phyloP scores from a whole-genome alignment of 2,113 vertebrate genomes.

The Actenoides lindsayi region DNA sequence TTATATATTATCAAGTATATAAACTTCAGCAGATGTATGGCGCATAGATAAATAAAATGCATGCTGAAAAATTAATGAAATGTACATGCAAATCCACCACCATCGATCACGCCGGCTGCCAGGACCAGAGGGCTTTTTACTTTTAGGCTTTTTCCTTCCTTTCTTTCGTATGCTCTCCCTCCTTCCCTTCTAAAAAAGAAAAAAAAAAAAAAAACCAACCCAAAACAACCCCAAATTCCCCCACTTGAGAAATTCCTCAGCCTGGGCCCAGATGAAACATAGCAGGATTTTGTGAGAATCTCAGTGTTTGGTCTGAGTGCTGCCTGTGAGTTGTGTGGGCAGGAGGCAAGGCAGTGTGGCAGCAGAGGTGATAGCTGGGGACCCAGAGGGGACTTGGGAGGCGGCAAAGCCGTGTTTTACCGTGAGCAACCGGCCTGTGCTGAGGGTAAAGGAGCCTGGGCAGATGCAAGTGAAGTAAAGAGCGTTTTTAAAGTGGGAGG shows the following conservation, averaged over 20 bases:
- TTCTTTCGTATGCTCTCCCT: slow-evolving; percentile 6
- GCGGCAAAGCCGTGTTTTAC: background rate
- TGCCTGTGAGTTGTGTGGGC: background rate
- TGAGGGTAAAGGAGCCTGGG: background rate
- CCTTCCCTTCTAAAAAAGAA: background rate
- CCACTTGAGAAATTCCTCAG: slow-evolving; percentile 70
- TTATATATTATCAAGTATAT: slow-evolving; percentile 80
- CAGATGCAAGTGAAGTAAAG: background rate
- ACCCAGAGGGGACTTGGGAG: background rate
- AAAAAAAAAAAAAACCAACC: too few relatives aligned
- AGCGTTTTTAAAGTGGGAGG: background rate
- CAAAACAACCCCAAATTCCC: slow-evolving; percentile 4
- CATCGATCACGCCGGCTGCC: slow-evolving; percentile 60
- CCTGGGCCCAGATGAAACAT: background rate
- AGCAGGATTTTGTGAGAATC: slow-evolving; percentile 11
- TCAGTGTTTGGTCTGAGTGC: background rate
- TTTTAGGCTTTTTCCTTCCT: slow-evolving; percentile 71
- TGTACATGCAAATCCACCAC: slow-evolving; percentile 75
- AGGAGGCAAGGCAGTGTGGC: background rate
- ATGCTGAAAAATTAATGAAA: slow-evolving; percentile 84
- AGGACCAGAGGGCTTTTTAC: slow-evolving; percentile 62
- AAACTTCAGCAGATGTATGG: slow-evolving; percentile 83
- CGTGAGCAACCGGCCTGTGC: rapidly evolving
- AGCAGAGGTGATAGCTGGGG: background rate
- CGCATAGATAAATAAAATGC: slow-evolving; percentile 83